Conservation (phyloP, 2,888 invertebrate genomes). For the Fragum whitleyi region DNA sequence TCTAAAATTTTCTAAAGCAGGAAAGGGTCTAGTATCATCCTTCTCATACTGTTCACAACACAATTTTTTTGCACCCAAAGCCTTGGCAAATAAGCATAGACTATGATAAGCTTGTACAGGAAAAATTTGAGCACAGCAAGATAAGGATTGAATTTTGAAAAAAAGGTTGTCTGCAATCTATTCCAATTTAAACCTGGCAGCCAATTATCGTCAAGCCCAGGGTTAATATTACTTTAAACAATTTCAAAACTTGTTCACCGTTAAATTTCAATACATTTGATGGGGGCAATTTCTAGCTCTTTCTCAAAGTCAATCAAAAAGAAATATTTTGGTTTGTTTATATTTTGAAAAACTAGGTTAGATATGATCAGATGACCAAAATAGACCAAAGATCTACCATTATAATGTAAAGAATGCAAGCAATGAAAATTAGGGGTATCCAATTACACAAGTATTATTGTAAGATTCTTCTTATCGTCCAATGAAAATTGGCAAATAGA, state of each 20-base stretch:
- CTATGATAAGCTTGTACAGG: too few species aligned
- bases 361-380: background rate
- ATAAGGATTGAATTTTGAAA: too few species aligned
- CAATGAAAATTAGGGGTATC: background rate
- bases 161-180: too few species aligned
- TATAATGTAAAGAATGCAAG: background rate
- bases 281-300: background rate
- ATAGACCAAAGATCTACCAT: background rate
- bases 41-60: too few species aligned
- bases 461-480: background rate
- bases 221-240: too few species aligned
- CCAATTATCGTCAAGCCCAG: too few species aligned
- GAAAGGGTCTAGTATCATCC: too few species aligned
- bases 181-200: too few species aligned
- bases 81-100: too few species aligned
- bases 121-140: too few species aligned
- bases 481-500: background rate
- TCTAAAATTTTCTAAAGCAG: background rate
- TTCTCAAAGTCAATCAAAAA: background rate
- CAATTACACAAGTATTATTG: background rate
- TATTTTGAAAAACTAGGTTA: background rate
- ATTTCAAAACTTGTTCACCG: background rate
- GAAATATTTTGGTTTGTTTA: background rate
- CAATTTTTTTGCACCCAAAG: too few species aligned
- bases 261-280: background rate